Evolutionary conservation across 2,797 vertebrate species (phyloP), one percentile per base, ranked within the genome.

Genomic region (Leptodactylus fallax): DNA sequence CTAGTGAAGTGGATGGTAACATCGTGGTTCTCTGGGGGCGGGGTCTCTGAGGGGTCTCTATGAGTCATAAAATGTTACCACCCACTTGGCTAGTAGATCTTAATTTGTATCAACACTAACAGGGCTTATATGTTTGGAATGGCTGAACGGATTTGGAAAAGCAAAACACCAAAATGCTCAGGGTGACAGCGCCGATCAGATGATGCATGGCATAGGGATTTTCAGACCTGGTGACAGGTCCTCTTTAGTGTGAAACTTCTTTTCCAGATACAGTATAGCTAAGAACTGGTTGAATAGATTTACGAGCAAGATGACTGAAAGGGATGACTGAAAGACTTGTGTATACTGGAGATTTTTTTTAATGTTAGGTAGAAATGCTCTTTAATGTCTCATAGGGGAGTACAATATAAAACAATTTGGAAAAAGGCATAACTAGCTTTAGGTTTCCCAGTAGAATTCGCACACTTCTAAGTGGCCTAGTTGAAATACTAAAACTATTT

Each of bases 381-480:
- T 76, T 36, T 16, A 79, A 79, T 60, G 27, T 79, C 23, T 21
- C 53, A 58, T 27, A 56, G 19, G 56, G 78, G 78, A 79, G 60
- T 45, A 56, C 53, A 77, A 53, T 77, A 77, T 6, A 77, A 77
- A 77, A 77, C 72, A 23, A 77, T 76, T 76, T 76, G n/a, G n/a
- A 77, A 77, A 23, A 77, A 51, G 49, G 49, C 72, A 53, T 77
- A 51, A 23, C 72, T 53, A 51, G 72, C 49, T 23, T 77, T 77
- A 77, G 72, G 49, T 77, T n/a, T 77, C 72, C 72, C 72, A 77
- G 72, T n/a, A n/a, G 72, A 21, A 53, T 53, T 77, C 49, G 23
- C 12, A 7, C 21, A 23, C 12, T 51, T 23, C 12, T 77, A 77
- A 77, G 72, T 77, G 72, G 72, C 72, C 72, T 77, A 77, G 47